Base-by-base conservation (phyloP, 2,797 vertebrate genomes). In the Microhierax caerulescens region DNA sequence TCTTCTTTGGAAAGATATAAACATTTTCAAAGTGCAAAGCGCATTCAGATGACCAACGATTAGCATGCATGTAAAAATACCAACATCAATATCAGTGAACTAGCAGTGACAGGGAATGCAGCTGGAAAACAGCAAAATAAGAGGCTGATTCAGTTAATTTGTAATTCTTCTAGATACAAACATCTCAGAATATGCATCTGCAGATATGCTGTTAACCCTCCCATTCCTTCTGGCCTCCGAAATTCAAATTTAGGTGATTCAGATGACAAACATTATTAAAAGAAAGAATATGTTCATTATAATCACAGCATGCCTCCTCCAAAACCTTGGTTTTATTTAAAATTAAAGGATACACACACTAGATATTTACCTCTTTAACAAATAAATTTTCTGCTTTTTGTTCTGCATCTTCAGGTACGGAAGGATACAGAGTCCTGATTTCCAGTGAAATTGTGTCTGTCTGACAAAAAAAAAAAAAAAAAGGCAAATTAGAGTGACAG, bases 401-500 rank as follows among this genome's bases (percentile, higher is more conserved):
- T 92, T 99, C 99, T 60, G 99, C 99, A 54, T 99, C 99, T 96
- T 99, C 99, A 32, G 99, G 99, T 68, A 99, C 99, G 3, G 99
- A 99, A 78, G 99, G 99, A 95, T 98, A 98, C 70, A 99, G 87
- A 3, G 99, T 99, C 84, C 98, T 98, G 97, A 98, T 99, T 97
- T 99, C 99, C 98, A 99, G 98, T 80, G 99, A 98, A 94, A 99
- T 98, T 5, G 98, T 99, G 92, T 98, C 99, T 73, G 98, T 99
- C 99, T 99, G 96, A 73, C 72, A 87, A 68, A 11, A 79, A 85
- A 43, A 43, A 43, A 43, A 43, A 76, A 92, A 85, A 78, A 50
- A 6, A 65, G 5, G 36, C 5, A 77, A 61, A 70, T 96, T 63
- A 97, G 70, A 80, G 34, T n/a, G 43, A 81, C 12, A 51, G 57